Percentiles rank a stretch among this genome's conserved stretches.
These are phyloP conservation scores for Dendrocincla tyrannina DNA, from an alignment of 2,797 vertebrate genomes.

Conservation along the genomic window DNA sequence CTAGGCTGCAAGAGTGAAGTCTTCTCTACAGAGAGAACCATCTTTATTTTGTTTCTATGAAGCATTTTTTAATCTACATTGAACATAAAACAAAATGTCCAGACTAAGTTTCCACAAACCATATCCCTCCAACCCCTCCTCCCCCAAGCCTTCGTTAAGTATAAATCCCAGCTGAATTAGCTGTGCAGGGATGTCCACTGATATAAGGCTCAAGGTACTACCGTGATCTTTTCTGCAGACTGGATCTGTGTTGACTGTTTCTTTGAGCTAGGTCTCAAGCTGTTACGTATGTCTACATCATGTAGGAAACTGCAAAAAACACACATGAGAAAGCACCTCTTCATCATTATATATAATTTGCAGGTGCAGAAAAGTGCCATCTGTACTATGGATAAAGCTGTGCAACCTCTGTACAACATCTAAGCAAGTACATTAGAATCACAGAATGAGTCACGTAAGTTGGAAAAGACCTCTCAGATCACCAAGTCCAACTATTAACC, in stretches of 20 bases:
- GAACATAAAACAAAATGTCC: not conserved
- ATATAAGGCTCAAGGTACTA: not conserved
- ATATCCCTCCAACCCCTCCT: accelerated
- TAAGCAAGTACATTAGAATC: not conserved
- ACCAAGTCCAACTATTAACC: not conserved
- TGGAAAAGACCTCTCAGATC: not conserved
- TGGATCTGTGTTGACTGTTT: not conserved
- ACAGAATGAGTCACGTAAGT: not conserved
- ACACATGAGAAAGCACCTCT: not conserved
- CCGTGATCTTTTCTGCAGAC: not conserved
- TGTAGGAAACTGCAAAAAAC: not conserved
- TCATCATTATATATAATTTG: not conserved
- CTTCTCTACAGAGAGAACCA: not conserved
- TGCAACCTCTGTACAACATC: not conserved
- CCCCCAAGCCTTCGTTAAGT: not conserved
- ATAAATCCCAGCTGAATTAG: not conserved
- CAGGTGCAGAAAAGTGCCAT: not conserved
- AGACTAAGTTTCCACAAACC: not conserved
- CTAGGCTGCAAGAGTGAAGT: not conserved
- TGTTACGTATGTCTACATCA: not conserved
- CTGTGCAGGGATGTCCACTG: not conserved
- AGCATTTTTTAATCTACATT: not conserved
- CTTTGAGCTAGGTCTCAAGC: not conserved
- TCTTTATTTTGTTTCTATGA: not conserved
- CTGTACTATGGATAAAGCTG: not conserved